Conservation (phyloP, 2,797 vertebrate species). For the Pyrocephalus nanus region DNA sequence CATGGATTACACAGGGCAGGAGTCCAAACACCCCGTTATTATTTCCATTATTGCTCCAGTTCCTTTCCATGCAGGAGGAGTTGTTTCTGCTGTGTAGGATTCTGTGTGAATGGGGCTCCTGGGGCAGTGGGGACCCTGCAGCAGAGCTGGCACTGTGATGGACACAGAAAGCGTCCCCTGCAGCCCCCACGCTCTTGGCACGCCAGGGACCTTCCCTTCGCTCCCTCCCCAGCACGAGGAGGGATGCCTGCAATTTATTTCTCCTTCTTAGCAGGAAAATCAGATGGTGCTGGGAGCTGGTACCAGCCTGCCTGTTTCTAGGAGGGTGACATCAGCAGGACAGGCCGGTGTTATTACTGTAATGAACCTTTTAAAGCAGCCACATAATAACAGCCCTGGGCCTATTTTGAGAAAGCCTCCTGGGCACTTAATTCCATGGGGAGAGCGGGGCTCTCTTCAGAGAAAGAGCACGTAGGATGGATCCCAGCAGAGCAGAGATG, state of each 20-base stretch:
- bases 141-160: fast-evolving
- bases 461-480: slow-evolving; percentile 12
- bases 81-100: background rate
- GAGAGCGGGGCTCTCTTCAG: background rate
- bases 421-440: slow-evolving; percentile 7
- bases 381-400: background rate
- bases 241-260: background rate
- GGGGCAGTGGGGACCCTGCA: background rate
- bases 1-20: background rate
- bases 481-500: background rate
- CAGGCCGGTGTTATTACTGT: slow-evolving; percentile 25
- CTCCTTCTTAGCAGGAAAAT: slow-evolving; percentile 5
- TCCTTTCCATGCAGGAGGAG: background rate
- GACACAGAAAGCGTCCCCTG: background rate
- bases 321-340: slow-evolving; percentile 17
- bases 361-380: background rate
- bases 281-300: slow-evolving; percentile 1
- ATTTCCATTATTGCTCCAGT: background rate
- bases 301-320: slow-evolving; percentile 2
- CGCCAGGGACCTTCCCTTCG: fast-evolving
- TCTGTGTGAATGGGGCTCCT: background rate
- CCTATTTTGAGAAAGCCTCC: slow-evolving; percentile 43
- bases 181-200: background rate
- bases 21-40: background rate
- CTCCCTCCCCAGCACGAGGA: background rate